Evolutionary conservation across 2,113 vertebrate genomes (phyloP).

Genomic region (Syrmaticus mikado): DNA sequence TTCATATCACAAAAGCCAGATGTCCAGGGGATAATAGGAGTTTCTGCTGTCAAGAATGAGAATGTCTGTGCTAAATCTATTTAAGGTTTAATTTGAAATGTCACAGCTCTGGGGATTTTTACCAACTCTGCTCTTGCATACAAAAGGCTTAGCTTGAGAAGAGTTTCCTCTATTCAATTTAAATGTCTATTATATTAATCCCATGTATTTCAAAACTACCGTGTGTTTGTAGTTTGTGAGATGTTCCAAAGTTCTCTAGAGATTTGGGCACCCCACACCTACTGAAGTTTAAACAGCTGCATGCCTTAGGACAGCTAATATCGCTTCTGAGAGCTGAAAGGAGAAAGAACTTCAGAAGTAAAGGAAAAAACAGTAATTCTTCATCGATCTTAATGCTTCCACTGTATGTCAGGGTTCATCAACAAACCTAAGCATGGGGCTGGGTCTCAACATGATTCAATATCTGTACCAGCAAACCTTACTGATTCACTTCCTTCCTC

Average conservation of each 20-base stretch:
- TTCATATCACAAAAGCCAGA: background rate
- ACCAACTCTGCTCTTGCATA: background rate
- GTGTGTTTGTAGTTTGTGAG: background rate
- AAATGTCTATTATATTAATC: background rate
- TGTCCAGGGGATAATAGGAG: background rate
- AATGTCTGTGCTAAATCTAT: background rate
- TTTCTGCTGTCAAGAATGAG: background rate
- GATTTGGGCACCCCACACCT: background rate
- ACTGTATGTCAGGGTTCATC: background rate
- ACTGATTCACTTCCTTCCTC: background rate
- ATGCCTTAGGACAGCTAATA: background rate
- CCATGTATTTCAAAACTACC: background rate
- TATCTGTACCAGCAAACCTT: background rate
- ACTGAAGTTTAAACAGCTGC: background rate
- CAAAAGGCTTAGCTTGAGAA: background rate
- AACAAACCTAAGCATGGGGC: background rate
- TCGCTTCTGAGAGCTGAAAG: background rate
- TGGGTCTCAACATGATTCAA: background rate
- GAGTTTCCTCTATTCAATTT: background rate
- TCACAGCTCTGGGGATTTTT: background rate
- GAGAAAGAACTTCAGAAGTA: background rate
- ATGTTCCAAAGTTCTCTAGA: background rate
- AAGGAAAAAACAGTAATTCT: background rate
- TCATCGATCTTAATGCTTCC: background rate
- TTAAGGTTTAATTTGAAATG: background rate